phyloP scores from a whole-genome alignment of 2,888 invertebrate genomes.

The Spisula subtruncata region DNA sequence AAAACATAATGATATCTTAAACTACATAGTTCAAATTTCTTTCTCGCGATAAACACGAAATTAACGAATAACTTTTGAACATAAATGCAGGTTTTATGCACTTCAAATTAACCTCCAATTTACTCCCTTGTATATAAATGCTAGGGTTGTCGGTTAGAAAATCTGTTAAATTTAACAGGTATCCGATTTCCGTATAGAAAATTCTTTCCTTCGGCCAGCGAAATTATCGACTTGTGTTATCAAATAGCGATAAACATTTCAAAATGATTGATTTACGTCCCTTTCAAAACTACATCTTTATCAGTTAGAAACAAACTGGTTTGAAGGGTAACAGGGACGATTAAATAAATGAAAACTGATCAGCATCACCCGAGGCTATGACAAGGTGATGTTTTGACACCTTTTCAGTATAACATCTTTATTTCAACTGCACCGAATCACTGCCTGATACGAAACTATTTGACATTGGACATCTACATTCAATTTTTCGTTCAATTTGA shows the following conservation, averaged over 20 bases:
- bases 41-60: conserved; percentile 40
- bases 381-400: conserved; percentile 61
- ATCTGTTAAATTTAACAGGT: conserved; percentile 56
- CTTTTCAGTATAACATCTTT: conserved; percentile 50
- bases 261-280: conserved; percentile 70
- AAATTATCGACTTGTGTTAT: conserved; percentile 59
- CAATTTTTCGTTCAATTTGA: not conserved
- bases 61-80: conserved; percentile 38
- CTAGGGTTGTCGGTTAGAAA: conserved; percentile 51
- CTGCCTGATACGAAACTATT: conserved; percentile 48
- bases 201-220: conserved; percentile 46
- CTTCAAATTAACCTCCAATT: conserved; percentile 50
- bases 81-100: conserved; percentile 48
- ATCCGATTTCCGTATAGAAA: conserved; percentile 60
- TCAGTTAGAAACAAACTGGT: conserved; percentile 63
- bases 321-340: conserved; percentile 63
- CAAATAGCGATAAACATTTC: conserved; percentile 66
- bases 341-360: conserved; percentile 64
- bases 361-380: conserved; percentile 38
- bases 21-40: conserved; percentile 31
- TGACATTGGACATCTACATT: conserved; percentile 53
- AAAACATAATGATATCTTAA: conserved; percentile 16
- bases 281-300: conserved; percentile 68
- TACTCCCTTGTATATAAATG: conserved; percentile 51
- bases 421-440: conserved; percentile 54